These are phyloP conservation scores for Myiopsitta monachus DNA, from an alignment of 2,113 vertebrate species.

Conservation along the genomic window DNA sequence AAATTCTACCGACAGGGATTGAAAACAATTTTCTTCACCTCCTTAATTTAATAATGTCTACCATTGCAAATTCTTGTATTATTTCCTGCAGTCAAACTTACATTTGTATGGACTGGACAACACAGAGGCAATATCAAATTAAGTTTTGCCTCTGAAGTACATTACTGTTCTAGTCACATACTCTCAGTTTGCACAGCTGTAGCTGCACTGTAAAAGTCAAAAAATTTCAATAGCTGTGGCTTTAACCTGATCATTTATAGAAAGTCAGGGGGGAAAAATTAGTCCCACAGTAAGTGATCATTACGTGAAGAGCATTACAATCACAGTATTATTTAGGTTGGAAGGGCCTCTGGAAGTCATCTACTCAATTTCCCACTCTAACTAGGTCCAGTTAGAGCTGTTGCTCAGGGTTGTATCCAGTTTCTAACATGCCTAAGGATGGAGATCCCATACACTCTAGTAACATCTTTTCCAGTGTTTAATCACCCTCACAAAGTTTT, in stretches of 20 bases:
- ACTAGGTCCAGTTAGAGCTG: neutral
- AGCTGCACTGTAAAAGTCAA: neutral
- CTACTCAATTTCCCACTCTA: accelerated
- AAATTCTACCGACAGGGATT: neutral
- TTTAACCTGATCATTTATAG: neutral
- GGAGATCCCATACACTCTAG: neutral
- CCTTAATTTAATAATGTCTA: neutral
- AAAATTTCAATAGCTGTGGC: neutral
- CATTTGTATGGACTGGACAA: neutral
- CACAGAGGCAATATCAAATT: neutral
- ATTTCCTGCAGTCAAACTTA: neutral
- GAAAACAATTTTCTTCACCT: neutral
- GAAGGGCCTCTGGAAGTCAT: neutral
- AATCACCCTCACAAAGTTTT: neutral
- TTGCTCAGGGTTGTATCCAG: neutral
- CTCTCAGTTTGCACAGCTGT: neutral
- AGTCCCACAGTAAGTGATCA: neutral
- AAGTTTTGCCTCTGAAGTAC: neutral
- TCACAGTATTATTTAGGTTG: neutral
- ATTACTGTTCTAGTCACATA: neutral
- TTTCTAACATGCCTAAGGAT: neutral
- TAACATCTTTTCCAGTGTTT: neutral
- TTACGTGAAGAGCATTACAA: neutral
- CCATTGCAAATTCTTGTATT: neutral
- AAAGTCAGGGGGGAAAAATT: neutral